Evolutionary conservation across 2,888 invertebrate genomes (phyloP).

Genomic region (Synanthedon andrenaeformis): DNA sequence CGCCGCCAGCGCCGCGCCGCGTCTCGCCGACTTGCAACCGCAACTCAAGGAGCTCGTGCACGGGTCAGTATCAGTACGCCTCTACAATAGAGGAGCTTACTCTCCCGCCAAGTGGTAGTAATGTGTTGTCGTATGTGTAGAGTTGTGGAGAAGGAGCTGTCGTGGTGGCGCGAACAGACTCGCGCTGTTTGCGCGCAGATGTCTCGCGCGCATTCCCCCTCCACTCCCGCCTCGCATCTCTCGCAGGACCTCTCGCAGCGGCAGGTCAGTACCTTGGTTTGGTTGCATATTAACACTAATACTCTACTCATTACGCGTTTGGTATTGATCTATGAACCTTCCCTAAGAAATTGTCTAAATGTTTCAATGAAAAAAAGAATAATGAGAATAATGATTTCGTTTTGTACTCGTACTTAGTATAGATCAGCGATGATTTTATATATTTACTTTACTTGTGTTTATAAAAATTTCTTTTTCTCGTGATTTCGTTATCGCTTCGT

Average conservation of each 20-base stretch:
- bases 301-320: background rate
- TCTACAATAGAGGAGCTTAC: background rate
- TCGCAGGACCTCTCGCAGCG: conserved; percentile 24
- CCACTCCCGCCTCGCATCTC: conserved; percentile 29
- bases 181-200: conserved; percentile 30
- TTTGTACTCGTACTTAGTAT: no score
- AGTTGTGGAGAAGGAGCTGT: conserved; percentile 53
- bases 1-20: conserved; percentile 10
- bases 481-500: no score
- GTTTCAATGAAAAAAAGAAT: no score
- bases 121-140: conserved; percentile 13
- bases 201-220: conserved; percentile 56
- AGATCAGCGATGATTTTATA: no score
- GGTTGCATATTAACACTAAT: background rate
- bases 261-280: conserved; percentile 25
- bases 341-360: background rate
- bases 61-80: conserved; percentile 20
- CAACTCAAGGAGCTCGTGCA: conserved; percentile 29
- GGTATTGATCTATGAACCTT: no score
- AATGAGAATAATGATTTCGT: no score
- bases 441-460: no score
- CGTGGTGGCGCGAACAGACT: conserved; percentile 55
- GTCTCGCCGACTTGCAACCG: conserved; percentile 23
- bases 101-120: no score
- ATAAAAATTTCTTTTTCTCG: no score